Evolutionary conservation across 2,888 invertebrate genomes (phyloP).

Genomic region (Onchidella celtica): DNA sequence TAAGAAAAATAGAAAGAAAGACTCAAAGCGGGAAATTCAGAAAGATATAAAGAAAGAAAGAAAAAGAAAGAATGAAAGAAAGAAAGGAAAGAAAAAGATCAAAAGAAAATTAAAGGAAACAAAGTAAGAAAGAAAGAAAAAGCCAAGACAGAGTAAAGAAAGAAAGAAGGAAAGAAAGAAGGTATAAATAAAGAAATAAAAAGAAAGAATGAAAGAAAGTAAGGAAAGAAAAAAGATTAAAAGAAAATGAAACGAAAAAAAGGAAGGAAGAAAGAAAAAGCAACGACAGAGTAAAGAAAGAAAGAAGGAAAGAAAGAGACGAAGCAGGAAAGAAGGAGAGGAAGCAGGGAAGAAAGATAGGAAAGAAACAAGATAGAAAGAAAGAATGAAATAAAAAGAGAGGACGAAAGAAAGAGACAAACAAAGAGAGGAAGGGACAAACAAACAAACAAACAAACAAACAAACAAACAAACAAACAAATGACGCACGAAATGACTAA

Average conservation of each 20-base stretch:
- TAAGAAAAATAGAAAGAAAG: neutral
- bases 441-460: neutral
- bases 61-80: neutral
- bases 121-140: neutral
- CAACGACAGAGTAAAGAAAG: no score
- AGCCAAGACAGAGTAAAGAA: neutral
- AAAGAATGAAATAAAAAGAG: neutral
- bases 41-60: no score
- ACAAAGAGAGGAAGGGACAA: neutral
- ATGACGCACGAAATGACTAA: neutral
- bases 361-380: neutral
- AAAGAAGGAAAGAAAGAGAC: neutral
- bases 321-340: neutral
- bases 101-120: neutral
- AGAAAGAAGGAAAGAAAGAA: neutral
- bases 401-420: neutral
- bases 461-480: neutral
- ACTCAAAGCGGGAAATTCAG: neutral
- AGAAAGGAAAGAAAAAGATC: neutral
- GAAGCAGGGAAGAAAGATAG: neutral
- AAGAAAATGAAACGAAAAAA: neutral
- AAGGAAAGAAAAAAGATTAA: neutral
- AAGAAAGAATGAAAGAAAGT: neutral
- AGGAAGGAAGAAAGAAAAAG: neutral
- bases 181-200: neutral